These are phyloP conservation scores for Lagothrix lagotricha DNA, from an alignment of 2,797 vertebrate species.

Conservation along the genomic window DNA sequence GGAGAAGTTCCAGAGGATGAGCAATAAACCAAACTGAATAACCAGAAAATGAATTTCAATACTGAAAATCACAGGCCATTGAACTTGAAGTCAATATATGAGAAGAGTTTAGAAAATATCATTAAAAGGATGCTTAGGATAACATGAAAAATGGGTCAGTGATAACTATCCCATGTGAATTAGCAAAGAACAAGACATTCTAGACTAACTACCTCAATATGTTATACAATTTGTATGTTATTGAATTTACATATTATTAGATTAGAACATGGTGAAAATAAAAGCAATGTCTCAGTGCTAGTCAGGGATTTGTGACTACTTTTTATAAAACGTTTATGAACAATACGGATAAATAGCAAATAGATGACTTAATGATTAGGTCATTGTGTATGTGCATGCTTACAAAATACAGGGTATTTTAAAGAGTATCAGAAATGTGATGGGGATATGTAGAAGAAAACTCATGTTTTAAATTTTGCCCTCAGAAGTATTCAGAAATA, in stretches of 20 bases:
- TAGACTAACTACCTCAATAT: neutral
- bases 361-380: neutral
- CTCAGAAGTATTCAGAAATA: constrained; percentile 19
- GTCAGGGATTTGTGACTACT: neutral
- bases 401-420: neutral
- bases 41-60: neutral
- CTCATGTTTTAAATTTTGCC: neutral
- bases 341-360: neutral
- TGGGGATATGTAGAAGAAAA: neutral
- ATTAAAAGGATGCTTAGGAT: neutral
- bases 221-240: neutral
- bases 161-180: neutral
- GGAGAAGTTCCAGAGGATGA: neutral
- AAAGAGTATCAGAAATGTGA: neutral
- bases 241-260: neutral
- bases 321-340: neutral
- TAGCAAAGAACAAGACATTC: neutral
- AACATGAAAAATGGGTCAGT: neutral
- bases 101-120: neutral
- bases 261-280: neutral
- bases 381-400: neutral
- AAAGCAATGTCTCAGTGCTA: neutral
- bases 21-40: neutral
- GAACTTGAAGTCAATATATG: neutral
- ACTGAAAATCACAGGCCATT: neutral